phyloP scores from a whole-genome alignment of 1,140 invertebrate species.

The Halesus radiatus region DNA sequence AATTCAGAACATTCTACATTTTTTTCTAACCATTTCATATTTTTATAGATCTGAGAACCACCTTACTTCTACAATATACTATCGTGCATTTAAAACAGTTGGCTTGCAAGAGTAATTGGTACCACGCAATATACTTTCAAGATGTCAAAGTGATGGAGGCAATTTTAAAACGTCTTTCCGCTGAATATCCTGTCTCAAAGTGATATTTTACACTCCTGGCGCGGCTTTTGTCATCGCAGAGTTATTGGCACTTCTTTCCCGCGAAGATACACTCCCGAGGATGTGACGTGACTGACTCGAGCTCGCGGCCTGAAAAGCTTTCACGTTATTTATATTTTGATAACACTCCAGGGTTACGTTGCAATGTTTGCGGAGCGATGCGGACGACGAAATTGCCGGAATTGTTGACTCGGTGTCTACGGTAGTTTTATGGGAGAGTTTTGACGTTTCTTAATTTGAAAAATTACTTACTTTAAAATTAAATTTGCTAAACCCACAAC shows the following conservation, averaged over 20 bases:
- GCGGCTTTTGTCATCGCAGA: slow-evolving; percentile 33
- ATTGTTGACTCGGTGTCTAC: slow-evolving; percentile 7
- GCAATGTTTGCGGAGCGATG: slow-evolving; percentile 30
- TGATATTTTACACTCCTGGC: slow-evolving; percentile 45
- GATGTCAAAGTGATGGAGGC: neutral
- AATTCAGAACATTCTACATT: too few species aligned
- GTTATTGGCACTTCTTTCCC: slow-evolving; percentile 33
- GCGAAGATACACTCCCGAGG: neutral
- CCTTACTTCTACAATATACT: too few species aligned
- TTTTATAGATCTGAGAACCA: too few species aligned
- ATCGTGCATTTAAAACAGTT: too few species aligned
- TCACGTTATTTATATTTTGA: slow-evolving; percentile 46
- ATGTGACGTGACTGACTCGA: slow-evolving; percentile 14
- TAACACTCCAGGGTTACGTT: slow-evolving; percentile 41
- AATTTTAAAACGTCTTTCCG: slow-evolving; percentile 3
- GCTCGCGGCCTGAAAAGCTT: slow-evolving; percentile 35
- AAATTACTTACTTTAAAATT: neutral
- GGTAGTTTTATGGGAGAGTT: too few species aligned
- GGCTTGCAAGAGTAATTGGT: neutral
- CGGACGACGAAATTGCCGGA: neutral
- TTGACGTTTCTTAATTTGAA: neutral
- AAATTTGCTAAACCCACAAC: neutral
- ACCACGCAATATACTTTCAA: neutral
- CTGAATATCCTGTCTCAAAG: slow-evolving; percentile 23
- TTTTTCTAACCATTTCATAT: too few species aligned